These are phyloP conservation scores for Hoplostethus atlanticus DNA, from an alignment of 2,797 vertebrate genomes.

Conservation along the genomic window DNA sequence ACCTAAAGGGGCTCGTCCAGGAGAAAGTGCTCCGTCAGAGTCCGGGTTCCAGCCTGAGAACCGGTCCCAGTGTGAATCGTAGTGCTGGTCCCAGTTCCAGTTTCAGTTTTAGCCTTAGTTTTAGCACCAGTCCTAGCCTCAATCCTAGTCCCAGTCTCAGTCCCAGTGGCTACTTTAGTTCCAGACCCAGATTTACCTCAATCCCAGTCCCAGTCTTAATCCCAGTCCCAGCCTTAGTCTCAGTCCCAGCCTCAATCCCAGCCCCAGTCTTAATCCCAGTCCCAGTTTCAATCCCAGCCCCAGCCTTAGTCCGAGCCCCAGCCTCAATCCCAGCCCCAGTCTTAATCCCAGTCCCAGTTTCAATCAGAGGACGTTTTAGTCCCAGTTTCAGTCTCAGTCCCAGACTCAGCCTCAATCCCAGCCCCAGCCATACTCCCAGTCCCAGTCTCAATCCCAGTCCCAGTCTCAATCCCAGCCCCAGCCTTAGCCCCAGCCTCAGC, in stretches of 20 bases:
- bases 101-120: no score
- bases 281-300: no score
- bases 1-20: neutral
- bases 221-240: no score
- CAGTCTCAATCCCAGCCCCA: neutral
- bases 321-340: neutral
- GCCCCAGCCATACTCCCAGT: neutral
- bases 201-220: neutral
- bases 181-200: neutral
- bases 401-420: neutral
- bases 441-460: neutral
- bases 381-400: conserved; percentile 1
- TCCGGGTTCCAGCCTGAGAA: no score
- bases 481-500: neutral
- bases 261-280: neutral
- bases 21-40: neutral
- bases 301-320: no score
- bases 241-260: no score
- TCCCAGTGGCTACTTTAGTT: neutral
- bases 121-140: no score
- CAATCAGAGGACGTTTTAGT: no score
- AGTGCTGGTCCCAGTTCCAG: no score
- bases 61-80: no score
- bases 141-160: no score
- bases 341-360: neutral